Base-by-base conservation (phyloP, 1,140 invertebrate genomes). In the Steinernema khuongi region DNA sequence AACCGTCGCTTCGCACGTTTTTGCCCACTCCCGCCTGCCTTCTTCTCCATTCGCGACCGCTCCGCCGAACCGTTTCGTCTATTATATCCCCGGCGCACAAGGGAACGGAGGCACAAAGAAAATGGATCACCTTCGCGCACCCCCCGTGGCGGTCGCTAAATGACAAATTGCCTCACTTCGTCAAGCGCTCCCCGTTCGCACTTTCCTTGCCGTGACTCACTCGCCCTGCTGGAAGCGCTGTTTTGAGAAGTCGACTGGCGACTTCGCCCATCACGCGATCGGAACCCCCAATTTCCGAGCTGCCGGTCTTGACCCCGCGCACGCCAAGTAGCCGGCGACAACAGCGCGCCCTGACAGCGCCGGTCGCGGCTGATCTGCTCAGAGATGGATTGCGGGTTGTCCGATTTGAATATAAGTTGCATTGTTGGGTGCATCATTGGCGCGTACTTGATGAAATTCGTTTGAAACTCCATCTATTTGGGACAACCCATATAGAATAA, bases 51-150 rank as follows among this genome's bases (percentile, higher is more conserved):
- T 22, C 50, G 19, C 50, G 14, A 14, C 14, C 11, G 11, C 14
- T 60, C 50, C 50, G n/a, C 50, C 50, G 50, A 60, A 60, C 50
- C 50, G 50, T 60, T 60, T 60, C 50, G 50, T 60, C 50, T 22
- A 60, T 60, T 60, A 60, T 60, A 11, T 22, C 4, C 7, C 11
- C 14, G 50, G 36, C 36, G 36, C 36, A 41, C 36, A 41, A n/a
- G 7, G 36, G 7, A n/a, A 11, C 36, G n/a, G 36, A 60, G 50
- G 50, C 50, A 60, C 50, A 60, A 60, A 60, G 50, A 60, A 60
- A 60, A 60, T 60, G 50, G 50, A 60, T 60, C 50, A 60, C 50
- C 50, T 60, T 60, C 50, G 50, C 50, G 50, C 50, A 60, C 50
- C 50, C 50, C 36, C 50, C 50, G 50, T 60, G 50, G 50, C 50